phyloP scores from a whole-genome alignment of 2,888 invertebrate species.

The Rhagonycha lutea region DNA sequence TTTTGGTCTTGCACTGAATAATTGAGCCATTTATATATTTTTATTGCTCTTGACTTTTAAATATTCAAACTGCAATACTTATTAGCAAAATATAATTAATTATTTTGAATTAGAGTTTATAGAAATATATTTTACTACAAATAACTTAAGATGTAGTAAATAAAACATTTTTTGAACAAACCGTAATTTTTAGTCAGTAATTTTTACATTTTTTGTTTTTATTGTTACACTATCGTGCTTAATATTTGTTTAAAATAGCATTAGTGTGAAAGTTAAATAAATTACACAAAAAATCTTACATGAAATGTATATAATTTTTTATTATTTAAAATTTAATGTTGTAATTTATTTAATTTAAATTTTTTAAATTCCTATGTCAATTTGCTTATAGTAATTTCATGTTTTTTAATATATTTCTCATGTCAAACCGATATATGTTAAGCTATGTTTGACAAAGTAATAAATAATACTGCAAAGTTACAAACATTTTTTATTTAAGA shows the following conservation, averaged over 20 bases:
- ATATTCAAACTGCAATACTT: neutral
- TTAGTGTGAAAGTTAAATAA: slow-evolving; percentile 24
- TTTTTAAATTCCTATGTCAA: neutral
- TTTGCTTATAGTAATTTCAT: slow-evolving; percentile 13
- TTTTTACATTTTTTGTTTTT: slow-evolving; percentile 27
- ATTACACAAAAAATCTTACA: slow-evolving; percentile 9
- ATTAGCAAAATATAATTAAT: neutral
- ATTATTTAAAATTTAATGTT: slow-evolving; percentile 3
- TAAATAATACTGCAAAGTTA: slow-evolving; percentile 10
- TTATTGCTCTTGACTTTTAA: neutral
- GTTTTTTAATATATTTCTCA: slow-evolving; percentile 17
- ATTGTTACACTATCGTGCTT: slow-evolving; percentile 24
- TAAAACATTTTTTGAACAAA: neutral
- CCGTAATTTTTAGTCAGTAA: slow-evolving; percentile 2
- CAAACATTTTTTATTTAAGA: neutral
- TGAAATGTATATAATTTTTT: slow-evolving; percentile 11
- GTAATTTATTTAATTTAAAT: slow-evolving; percentile 27
- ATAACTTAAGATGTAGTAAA: neutral
- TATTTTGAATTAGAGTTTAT: neutral
- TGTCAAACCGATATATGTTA: slow-evolving; percentile 29
- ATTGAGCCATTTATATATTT: neutral
- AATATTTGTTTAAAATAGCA: slow-evolving; percentile 26
- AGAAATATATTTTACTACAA: neutral
- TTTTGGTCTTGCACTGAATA: neutral
- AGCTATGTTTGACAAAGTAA: slow-evolving; percentile 24